phyloP scores from a whole-genome alignment of 2,113 vertebrate species.

The cat (Felis catus) region F.catus_Fca126_mat1.0 CM031411.1:14903501-14904000 shows the following conservation, averaged over 20 bases:
- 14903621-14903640: background rate
- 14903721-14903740: conserved; percentile 22
- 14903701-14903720: background rate
- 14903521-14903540: background rate
- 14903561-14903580: background rate
- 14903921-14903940: conserved; percentile 22
- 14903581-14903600: background rate
- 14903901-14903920: background rate
- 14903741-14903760: conserved; percentile 13
- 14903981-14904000: background rate
- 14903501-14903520: background rate
- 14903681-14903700: background rate
- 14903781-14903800: background rate
- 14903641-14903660: background rate
- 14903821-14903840: background rate
- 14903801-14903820: conserved; percentile 3
- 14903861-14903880: background rate
- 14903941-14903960: conserved; percentile 28
- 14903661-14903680: background rate
- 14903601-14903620: background rate
- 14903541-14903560: background rate
- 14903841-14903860: background rate
- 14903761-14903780: background rate
- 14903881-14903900: background rate
- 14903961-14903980: background rate